A percentile compares a stretch with the other conserved stretches of the same genome.
Evolutionary conservation across 2,113 vertebrate genomes (phyloP).

Genomic region (Channa maculata): DNA sequence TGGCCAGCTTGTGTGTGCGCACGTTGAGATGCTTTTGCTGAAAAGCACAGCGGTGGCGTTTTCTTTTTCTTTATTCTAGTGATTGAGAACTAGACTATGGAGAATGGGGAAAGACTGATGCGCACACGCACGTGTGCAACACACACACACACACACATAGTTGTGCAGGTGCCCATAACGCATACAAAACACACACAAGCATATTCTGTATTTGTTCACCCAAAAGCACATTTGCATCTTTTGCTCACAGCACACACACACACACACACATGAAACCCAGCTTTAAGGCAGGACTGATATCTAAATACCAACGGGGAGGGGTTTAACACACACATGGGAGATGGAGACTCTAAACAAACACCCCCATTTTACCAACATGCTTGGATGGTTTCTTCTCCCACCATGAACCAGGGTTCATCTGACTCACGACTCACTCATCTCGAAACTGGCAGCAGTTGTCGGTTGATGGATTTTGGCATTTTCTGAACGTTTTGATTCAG

Average conservation of each 20-base stretch:
- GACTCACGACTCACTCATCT: not conserved
- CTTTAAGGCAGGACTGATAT: slow-evolving; percentile 24
- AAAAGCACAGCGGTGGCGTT: slow-evolving; percentile 57
- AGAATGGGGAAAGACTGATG: slow-evolving; percentile 28
- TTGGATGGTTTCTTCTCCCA: not conserved
- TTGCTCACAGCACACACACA: not conserved
- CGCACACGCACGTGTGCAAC: not conserved
- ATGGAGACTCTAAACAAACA: not conserved
- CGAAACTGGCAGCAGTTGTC: not conserved
- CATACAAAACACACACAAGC: slow-evolving; percentile 4
- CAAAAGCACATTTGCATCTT: slow-evolving; percentile 1
- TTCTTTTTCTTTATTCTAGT: slow-evolving; percentile 40
- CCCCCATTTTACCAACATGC: not conserved
- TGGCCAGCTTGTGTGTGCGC: slow-evolving; percentile 45
- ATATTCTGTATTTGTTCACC: not conserved
- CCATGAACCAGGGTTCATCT: not conserved
- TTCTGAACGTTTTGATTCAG: slow-evolving; percentile 9
- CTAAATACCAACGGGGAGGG: slow-evolving; percentile 6
- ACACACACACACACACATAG: not conserved
- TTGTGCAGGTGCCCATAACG: slow-evolving; percentile 1
- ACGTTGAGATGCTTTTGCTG: slow-evolving; percentile 45
- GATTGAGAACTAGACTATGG: not conserved
- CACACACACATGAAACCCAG: slow-evolving; percentile 2
- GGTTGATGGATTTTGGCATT: not conserved
- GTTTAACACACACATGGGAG: not conserved